phyloP scores from a whole-genome alignment of 2,797 vertebrate genomes.

The Rhinoraja longicauda region DNA sequence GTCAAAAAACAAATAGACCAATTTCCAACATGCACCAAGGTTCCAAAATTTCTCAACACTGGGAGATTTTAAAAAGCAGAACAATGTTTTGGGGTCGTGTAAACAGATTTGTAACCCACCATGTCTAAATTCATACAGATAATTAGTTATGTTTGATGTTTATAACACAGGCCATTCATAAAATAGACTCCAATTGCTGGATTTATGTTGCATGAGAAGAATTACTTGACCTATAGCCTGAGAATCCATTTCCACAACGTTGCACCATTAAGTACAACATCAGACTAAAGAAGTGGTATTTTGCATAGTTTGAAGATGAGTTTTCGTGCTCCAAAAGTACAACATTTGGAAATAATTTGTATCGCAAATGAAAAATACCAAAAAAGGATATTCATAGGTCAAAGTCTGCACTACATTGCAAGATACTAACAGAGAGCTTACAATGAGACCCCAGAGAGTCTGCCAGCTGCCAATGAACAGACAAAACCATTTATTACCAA shows the following conservation, averaged over 20 bases:
- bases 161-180: neutral
- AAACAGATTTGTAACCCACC: too few species aligned
- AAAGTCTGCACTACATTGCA: neutral
- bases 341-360: constrained; percentile 37
- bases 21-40: too few species aligned
- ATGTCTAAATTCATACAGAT: too few species aligned
- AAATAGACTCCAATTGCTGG: neutral
- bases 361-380: constrained; percentile 3
- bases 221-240: neutral
- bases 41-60: too few species aligned
- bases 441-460: neutral
- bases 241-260: neutral
- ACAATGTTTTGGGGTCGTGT: too few species aligned
- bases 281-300: constrained; percentile 5
- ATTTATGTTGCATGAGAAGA: neutral
- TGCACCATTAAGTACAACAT: neutral
- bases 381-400: constrained; percentile 21
- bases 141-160: neutral
- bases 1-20: too few species aligned
- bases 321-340: neutral
- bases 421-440: neutral
- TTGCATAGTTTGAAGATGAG: neutral
- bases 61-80: too few species aligned
- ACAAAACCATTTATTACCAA: neutral
- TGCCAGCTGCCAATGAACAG: constrained; percentile 5